phyloP scores from a whole-genome alignment of 2,113 vertebrate genomes.

The Corapipo altera region DNA sequence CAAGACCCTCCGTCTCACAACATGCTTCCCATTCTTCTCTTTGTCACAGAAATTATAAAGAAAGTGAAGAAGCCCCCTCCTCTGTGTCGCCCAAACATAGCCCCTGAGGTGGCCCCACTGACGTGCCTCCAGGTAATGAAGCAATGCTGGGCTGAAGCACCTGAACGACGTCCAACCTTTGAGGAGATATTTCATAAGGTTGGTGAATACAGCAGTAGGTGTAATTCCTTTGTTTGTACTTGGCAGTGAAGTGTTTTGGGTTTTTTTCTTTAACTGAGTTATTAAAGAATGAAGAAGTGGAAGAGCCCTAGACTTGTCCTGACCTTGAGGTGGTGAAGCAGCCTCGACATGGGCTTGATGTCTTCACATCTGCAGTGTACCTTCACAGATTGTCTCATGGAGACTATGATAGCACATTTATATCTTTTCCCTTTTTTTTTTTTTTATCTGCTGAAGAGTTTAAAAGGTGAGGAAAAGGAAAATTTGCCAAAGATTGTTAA shows the following conservation, averaged over 20 bases:
- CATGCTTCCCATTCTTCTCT: not conserved
- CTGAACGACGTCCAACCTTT: conserved; percentile 83
- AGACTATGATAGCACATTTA: not conserved
- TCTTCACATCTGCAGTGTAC: not conserved
- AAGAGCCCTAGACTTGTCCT: not conserved
- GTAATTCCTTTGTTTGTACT: not conserved
- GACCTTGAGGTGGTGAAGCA: not conserved
- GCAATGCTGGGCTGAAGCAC: conserved; percentile 89
- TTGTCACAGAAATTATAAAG: conserved; percentile 84
- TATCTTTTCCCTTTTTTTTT: not conserved
- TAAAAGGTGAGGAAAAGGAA: not conserved
- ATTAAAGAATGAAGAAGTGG: not conserved
- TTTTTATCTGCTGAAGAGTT: not conserved
- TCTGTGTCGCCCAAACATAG: conserved; percentile 84
- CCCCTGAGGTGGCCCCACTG: conserved; percentile 84
- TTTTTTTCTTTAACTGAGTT: not conserved
- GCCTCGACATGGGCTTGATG: not conserved
- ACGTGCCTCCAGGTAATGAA: conserved; percentile 94
- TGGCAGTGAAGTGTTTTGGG: not conserved
- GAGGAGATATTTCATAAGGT: conserved; percentile 92
- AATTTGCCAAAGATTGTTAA: not conserved
- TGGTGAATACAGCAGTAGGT: not conserved
- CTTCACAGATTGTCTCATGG: not conserved
- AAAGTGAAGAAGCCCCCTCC: conserved; percentile 89
- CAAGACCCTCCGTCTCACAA: not conserved